phyloP scores from a whole-genome alignment of 2,113 vertebrate species.

The Stictonetta naevosa region DNA sequence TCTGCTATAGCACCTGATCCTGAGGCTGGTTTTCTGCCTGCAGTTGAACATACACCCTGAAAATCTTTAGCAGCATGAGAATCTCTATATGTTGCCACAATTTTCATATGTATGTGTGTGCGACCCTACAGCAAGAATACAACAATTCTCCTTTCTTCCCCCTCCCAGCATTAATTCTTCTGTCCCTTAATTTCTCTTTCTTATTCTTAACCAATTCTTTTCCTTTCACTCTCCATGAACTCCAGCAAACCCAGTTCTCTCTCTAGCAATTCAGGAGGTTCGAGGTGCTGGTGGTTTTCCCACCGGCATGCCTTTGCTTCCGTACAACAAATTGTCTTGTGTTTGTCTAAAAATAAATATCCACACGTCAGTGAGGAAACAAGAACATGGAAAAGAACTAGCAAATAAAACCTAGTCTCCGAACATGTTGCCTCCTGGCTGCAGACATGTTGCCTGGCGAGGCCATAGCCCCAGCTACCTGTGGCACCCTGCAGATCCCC shows the following conservation, averaged over 20 bases:
- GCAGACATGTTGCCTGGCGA: not conserved
- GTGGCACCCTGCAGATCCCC: rapidly evolving
- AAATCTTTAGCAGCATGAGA: not conserved
- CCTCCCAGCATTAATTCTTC: not conserved
- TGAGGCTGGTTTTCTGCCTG: not conserved
- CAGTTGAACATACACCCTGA: not conserved
- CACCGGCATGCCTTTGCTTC: not conserved
- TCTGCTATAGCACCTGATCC: not conserved
- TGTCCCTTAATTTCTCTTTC: not conserved
- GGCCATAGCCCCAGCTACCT: not conserved
- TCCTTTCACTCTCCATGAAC: not conserved
- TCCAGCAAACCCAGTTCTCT: not conserved
- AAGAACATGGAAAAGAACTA: not conserved
- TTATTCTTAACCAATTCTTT: not conserved
- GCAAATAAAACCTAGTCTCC: not conserved
- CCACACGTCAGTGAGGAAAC: not conserved
- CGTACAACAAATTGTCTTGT: not conserved
- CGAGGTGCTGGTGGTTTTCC: not conserved
- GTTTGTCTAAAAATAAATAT: not conserved
- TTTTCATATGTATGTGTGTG: not conserved
- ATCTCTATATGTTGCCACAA: not conserved
- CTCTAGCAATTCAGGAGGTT: not conserved
- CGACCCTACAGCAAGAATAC: not conserved
- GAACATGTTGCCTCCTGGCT: not conserved
- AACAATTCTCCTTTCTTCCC: not conserved